phyloP scores from a whole-genome alignment of 2,797 vertebrate genomes.

The Tiaroga cobitis region DNA sequence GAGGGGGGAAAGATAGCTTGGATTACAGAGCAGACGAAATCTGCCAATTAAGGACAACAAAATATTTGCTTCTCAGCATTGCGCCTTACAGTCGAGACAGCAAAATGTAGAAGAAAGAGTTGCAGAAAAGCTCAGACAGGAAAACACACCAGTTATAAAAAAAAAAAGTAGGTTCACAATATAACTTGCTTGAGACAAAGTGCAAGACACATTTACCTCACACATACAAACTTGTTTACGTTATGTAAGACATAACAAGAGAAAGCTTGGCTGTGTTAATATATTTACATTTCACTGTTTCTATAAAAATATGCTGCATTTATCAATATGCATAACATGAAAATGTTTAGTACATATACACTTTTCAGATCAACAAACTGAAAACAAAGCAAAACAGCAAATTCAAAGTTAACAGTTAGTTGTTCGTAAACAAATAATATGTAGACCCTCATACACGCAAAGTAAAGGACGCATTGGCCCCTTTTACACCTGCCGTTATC shows the following conservation, averaged over 20 bases:
- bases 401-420: neutral
- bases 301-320: neutral
- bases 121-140: slow-evolving; percentile 23
- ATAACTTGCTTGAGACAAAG: neutral
- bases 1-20: slow-evolving; percentile 32
- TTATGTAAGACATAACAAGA: slow-evolving; percentile 7
- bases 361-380: neutral
- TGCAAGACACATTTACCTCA: neutral
- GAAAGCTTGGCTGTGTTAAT: slow-evolving; percentile 11
- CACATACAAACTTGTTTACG: neutral
- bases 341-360: neutral
- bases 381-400: neutral
- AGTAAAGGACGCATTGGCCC: neutral
- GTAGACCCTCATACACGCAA: neutral
- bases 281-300: neutral
- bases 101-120: slow-evolving; percentile 28
- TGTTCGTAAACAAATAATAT: neutral
- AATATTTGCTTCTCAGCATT: slow-evolving; percentile 42
- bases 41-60: slow-evolving; percentile 41
- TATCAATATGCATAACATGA: neutral
- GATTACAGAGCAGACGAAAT: slow-evolving; percentile 38
- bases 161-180: neutral
- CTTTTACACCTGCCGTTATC: neutral
- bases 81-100: neutral
- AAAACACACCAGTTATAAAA: neutral